Conservation (phyloP, 1,140 invertebrate species). For the Cydia splendana region DNA sequence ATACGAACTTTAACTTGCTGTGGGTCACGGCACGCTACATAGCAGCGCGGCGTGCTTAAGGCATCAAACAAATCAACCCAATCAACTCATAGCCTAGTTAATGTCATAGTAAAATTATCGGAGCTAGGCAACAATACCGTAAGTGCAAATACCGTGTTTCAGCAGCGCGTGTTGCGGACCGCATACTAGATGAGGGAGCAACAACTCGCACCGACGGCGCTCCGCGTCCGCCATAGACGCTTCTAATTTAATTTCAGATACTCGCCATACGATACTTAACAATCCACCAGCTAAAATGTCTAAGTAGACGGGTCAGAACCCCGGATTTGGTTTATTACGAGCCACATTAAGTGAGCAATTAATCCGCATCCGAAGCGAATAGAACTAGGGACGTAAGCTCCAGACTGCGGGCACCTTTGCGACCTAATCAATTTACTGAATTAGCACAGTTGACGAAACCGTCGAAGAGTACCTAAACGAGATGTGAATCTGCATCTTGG, state of each 20-base stretch:
- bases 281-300: constrained; percentile 60
- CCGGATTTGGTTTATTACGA: constrained; percentile 68
- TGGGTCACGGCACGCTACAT: too few species aligned
- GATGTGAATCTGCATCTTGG: constrained; percentile 12
- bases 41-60: too few species aligned
- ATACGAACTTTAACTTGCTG: too few species aligned
- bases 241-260: constrained; percentile 67
- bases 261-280: constrained; percentile 48
- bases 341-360: constrained; percentile 64
- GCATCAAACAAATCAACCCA: background rate
- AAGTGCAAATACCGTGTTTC: constrained; percentile 1
- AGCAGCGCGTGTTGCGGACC: background rate
- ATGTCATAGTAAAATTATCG: background rate
- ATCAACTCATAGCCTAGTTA: background rate
- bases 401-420: constrained; percentile 42
- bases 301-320: constrained; percentile 64
- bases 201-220: constrained; percentile 28
- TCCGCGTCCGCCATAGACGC: constrained; percentile 35
- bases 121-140: background rate
- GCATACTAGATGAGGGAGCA: constrained; percentile 37
- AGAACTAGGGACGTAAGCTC: constrained; percentile 46
- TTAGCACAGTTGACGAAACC: constrained; percentile 38
- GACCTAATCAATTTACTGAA: constrained; percentile 39
- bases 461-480: background rate
- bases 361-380: constrained; percentile 56